These are phyloP conservation scores for Penelope pileata DNA, from an alignment of 2,113 vertebrate genomes.

Conservation along the genomic window DNA sequence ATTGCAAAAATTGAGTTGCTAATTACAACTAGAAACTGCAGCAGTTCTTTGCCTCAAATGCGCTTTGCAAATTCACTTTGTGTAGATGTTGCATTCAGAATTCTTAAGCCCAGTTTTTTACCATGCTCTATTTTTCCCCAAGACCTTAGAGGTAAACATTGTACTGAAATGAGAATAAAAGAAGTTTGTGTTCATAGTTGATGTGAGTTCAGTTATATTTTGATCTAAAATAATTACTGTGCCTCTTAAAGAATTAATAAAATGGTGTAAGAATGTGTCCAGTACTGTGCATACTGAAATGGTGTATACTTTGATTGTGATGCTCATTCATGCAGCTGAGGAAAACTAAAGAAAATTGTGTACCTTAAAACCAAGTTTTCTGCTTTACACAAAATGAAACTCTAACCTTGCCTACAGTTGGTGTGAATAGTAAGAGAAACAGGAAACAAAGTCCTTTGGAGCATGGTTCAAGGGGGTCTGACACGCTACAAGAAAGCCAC, in stretches of 20 bases:
- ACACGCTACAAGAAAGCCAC: constrained; percentile 40
- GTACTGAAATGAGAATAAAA: not conserved
- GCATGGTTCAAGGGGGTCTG: constrained; percentile 27
- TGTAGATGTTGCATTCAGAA: not conserved
- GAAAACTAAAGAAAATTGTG: constrained; percentile 14
- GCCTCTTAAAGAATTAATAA: not conserved
- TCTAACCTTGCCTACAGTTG: constrained; percentile 44
- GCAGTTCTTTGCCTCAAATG: not conserved
- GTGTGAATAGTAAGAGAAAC: constrained; percentile 55
- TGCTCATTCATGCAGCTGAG: not conserved
- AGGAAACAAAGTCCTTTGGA: constrained; percentile 41
- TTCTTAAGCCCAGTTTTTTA: constrained; percentile 11
- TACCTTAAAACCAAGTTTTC: constrained; percentile 15
- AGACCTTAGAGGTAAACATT: not conserved
- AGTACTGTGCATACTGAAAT: not conserved
- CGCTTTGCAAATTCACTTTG: constrained; percentile 26
- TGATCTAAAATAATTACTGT: constrained; percentile 1
- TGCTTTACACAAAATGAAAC: constrained; percentile 18
- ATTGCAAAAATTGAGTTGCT: constrained; percentile 4
- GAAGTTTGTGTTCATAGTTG: fast-evolving
- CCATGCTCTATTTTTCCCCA: not conserved
- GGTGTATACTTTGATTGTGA: not conserved
- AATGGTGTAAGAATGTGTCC: not conserved
- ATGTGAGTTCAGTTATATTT: not conserved
- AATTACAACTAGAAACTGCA: not conserved